These are phyloP conservation scores for Rhopalosiphum maidis DNA, from an alignment of 1,140 invertebrate species.

Conservation along the genomic window DNA sequence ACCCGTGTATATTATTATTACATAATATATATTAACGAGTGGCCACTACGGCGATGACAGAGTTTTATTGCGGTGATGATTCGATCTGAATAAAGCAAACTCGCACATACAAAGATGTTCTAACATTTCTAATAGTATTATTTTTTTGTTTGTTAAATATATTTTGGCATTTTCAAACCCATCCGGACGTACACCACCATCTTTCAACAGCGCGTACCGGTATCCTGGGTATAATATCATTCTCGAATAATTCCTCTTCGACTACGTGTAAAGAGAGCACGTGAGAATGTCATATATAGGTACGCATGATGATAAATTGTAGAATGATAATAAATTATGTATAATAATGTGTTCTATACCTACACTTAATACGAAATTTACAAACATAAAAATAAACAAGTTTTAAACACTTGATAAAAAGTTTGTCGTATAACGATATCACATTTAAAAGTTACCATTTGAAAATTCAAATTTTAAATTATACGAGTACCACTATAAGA, in stretches of 20 bases:
- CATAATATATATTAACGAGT: neutral
- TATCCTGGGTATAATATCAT: neutral
- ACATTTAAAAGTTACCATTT: neutral
- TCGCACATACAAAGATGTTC: neutral
- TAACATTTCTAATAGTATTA: neutral
- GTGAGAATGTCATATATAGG: neutral
- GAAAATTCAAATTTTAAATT: neutral
- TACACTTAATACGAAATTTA: neutral
- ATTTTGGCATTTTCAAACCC: neutral
- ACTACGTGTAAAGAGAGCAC: neutral
- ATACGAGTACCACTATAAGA: neutral
- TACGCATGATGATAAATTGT: neutral
- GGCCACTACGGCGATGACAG: neutral
- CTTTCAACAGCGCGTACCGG: neutral
- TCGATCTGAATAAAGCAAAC: neutral
- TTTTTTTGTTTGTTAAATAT: neutral
- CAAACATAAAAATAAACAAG: neutral
- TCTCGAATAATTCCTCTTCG: neutral
- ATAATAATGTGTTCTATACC: neutral
- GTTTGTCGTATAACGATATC: neutral
- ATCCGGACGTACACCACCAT: neutral
- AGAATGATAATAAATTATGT: neutral
- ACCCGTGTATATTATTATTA: neutral
- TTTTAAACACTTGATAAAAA: neutral
- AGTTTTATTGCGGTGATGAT: neutral